Base-by-base conservation (phyloP, 2,113 vertebrate genomes). In the Seriola quinqueradiata region DNA sequence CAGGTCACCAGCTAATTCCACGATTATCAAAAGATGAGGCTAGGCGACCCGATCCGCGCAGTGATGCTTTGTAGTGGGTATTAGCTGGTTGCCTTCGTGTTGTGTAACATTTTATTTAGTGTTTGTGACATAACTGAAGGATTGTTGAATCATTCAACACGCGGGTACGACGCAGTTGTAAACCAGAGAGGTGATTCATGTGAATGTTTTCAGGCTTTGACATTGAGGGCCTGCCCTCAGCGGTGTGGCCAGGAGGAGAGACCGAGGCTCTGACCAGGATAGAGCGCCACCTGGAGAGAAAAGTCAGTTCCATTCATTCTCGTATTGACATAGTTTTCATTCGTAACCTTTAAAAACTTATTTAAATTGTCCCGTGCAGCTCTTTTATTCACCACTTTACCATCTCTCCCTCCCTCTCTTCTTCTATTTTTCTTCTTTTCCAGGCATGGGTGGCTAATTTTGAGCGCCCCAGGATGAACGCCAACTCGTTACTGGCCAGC, bases 391-490 rank as follows among this genome's bases (percentile, higher is more conserved):
- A 17, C n/a, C n/a, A 19, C 5, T 11, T 4, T 50, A 3, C 42
- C 8, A 1, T 54, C 12, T 17, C 8, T 12, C 28, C 42, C 16
- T 48, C 17, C 19, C 17, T 19, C 0, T 59, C 19, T 32, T n/a
- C 28, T 44, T 1, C 1, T 61, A 10, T n/a, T 23, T 16, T 8
- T 66, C 14, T 71, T 1, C 78, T 14, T 74, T 44, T 58, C 7
- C 84, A 96, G 95, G 95, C 95, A 0, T 96, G 95, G 95, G 95
- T 95, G 77, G 95, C 95, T 1, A 96, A 95, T 48, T 96, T 96
- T 17, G 95, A 96, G 84, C 94, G 94, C 59, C 95, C 95, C 23
- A 92, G 95, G 71, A 96, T 96, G 95, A 96, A 96, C 14, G 94
- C 95, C 50, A 95, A 95, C 87, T 96, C 95, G 9, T 82, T 96